Evolutionary conservation across 2,888 invertebrate genomes (phyloP), one percentile per base, ranked within the genome.

Genomic region (Euplexia lucipara): DNA sequence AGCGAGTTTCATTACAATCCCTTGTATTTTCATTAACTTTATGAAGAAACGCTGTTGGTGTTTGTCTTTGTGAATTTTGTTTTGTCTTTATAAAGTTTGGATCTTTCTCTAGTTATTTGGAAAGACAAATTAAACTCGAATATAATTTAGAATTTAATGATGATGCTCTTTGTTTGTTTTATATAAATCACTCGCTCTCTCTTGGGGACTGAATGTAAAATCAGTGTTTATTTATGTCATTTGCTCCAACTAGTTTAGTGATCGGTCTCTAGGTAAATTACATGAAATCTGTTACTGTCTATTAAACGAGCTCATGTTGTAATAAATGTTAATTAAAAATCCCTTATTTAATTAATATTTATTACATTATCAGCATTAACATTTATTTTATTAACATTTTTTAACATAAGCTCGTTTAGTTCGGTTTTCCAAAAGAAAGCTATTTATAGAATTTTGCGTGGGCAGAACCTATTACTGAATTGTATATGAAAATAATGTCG

Each of bases 11-110:
- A 80, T 80, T 80, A 52, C 56, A 73, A 66, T 69, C 63, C 42
- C 48, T 69, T 66, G 81, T 72, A 68, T 63, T 79, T 62, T 58
- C 73, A 73, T 63, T 58, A 80, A 65, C 62, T 66, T 80, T 75
- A 71, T 65, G 76, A 75, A 51, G 61, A 53, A 64, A 45, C 34
- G 60, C 51, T 66, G 63, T 62, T 54, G 66, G 51, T 67, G 63
- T 65, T 76, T 79, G 64, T 45, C 63, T 60, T 68, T 65, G 64
- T 62, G 26, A 62, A 68, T 65, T 68, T 79, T 60, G 68, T 65
- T 65, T 72, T 72, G 64, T 62, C 52, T 61, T 71, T n/a, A 20
- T 57, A 44, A 68, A 64, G 69, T 78, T 73, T 54, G 16, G 51
- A 39, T 45, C 45, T 41, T 44, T 37, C 44, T 57, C 22, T 52